Conservation (phyloP, 2,888 invertebrate genomes). For the Xylocampa areola region DNA sequence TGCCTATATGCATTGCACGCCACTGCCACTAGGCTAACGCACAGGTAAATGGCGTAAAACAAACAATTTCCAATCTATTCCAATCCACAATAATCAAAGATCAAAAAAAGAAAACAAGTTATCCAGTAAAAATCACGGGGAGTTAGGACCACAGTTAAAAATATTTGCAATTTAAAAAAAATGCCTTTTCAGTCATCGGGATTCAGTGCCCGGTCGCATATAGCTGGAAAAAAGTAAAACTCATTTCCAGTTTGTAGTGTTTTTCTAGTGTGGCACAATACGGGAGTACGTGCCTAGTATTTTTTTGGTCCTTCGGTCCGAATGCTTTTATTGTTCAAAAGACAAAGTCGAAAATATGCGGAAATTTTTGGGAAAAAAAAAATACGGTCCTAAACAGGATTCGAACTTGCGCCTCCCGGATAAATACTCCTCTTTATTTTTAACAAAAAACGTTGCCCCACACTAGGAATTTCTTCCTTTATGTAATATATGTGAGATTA, state of each 20-base stretch:
- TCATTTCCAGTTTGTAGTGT: constrained; percentile 27
- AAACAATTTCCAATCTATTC: constrained; percentile 2
- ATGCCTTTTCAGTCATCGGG: constrained; percentile 17
- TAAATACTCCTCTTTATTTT: too few species aligned
- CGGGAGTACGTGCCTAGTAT: constrained; percentile 11
- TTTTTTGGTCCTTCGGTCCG: constrained; percentile 5
- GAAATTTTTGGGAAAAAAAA: too few species aligned
- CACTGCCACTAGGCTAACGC: too few species aligned
- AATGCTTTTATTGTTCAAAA: neutral
- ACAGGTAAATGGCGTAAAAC: too few species aligned
- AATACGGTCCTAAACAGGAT: too few species aligned
- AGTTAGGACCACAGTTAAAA: constrained; percentile 9
- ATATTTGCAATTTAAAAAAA: constrained; percentile 34
- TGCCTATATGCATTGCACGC: too few species aligned
- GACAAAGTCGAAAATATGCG: too few species aligned
- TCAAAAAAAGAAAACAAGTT: constrained; percentile 17
- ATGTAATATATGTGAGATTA: too few species aligned
- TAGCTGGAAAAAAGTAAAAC: constrained; percentile 11
- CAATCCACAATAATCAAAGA: constrained; percentile 12
- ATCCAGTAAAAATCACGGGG: constrained; percentile 9
- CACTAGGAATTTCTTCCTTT: too few species aligned
- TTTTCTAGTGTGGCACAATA: constrained; percentile 17
- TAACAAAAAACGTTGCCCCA: too few species aligned
- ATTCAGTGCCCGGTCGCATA: constrained; percentile 18
- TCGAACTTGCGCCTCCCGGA: too few species aligned